Conservation (phyloP, 2,113 vertebrate genomes). For the Labeo catla region DNA sequence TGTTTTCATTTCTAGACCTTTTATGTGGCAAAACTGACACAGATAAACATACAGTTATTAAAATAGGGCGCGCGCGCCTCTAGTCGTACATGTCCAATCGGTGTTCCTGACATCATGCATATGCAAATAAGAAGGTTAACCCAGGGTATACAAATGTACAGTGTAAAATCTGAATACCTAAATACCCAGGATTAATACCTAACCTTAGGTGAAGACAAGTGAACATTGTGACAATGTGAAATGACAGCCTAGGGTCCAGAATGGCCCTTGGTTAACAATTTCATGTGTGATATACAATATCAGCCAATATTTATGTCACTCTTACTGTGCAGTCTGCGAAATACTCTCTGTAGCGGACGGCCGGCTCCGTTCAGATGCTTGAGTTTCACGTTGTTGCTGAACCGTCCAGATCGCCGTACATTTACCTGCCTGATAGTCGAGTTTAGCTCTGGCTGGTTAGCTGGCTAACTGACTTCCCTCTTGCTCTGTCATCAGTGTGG, state of each 20-base stretch:
- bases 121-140: conserved; percentile 9
- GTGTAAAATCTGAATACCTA: neutral
- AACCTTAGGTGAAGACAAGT: neutral
- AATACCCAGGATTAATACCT: neutral
- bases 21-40: neutral
- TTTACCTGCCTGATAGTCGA: conserved; percentile 42
- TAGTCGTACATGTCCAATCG: neutral
- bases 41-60: neutral
- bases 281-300: neutral
- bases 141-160: neutral
- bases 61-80: neutral
- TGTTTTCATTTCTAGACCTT: neutral
- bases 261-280: neutral
- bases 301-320: neutral
- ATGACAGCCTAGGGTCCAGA: neutral
- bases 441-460: conserved; percentile 26
- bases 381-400: neutral
- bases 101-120: neutral
- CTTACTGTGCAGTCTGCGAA: conserved; percentile 27
- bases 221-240: neutral
- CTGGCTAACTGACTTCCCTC: conserved; percentile 56
- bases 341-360: conserved; percentile 1
- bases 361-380: conserved; percentile 32
- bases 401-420: conserved; percentile 34
- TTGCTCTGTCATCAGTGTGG: conserved; percentile 49